phyloP scores from a whole-genome alignment of 2,797 vertebrate genomes.

The Cossypha dichroa region DNA sequence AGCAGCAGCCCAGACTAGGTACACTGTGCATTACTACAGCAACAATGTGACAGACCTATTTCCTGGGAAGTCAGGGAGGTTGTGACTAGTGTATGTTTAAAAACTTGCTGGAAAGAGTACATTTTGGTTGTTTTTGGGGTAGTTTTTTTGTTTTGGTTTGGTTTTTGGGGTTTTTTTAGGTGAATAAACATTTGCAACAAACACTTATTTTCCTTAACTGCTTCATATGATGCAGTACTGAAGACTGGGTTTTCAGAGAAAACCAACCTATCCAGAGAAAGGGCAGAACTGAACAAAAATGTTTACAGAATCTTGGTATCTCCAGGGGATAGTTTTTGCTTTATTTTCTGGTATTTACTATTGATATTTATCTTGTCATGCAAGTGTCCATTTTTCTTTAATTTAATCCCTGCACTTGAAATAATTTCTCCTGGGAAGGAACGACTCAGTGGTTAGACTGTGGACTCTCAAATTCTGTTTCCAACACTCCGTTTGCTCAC shows the following conservation, averaged over 20 bases:
- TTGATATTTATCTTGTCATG: background rate
- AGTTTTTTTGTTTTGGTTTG: background rate
- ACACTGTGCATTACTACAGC: background rate
- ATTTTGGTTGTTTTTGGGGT: background rate
- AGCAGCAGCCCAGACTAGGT: background rate
- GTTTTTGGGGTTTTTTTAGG: background rate
- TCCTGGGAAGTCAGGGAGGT: slow-evolving; percentile 1
- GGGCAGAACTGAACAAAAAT: background rate
- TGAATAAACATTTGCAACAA: background rate
- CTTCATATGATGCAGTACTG: background rate
- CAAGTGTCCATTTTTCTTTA: background rate
- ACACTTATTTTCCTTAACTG: background rate
- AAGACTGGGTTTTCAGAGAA: background rate
- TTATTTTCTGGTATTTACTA: background rate
- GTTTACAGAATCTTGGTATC: background rate
- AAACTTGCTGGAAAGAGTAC: background rate
- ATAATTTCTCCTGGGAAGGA: background rate
- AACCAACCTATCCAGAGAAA: background rate
- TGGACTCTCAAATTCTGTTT: background rate
- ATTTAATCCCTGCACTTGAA: background rate
- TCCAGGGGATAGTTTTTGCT: background rate
- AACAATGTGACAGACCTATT: background rate
- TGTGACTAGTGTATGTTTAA: background rate
- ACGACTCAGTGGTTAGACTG: background rate
- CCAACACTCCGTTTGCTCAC: background rate